Evolutionary conservation across 2,888 invertebrate species (phyloP), one percentile per base, ranked within the genome.

Genomic region (Celastrina argiolus): DNA sequence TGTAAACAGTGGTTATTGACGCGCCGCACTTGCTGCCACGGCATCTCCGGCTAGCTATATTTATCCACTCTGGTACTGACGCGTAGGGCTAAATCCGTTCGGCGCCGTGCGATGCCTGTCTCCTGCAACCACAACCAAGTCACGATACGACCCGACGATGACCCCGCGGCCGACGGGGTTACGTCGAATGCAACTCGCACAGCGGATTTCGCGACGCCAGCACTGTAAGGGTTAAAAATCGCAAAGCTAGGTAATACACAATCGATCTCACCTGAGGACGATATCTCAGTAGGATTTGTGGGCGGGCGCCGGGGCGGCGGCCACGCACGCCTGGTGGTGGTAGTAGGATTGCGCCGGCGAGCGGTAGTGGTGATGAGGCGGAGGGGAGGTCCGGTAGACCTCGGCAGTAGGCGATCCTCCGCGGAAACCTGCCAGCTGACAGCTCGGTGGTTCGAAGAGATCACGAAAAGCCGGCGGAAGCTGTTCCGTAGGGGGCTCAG

Each of bases 291-390:
- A 90, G 74, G 90, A 91, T 80, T 92, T 91, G 76, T 90, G 91
- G 65, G 89, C 88, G 64, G 88, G 84, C 64, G 89, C 81, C 42
- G 90, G 88, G 64, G 83, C 89, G 56, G 90, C 89, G 63, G 92
- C 92, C 63, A 93, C 92, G 82, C 93, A 93, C 72, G 93, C 93
- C 79, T 93, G 93, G 74, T 93, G 93, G 73, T 93, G 93, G 69
- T 92, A 89, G 74, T 92, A 88, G 42, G 90, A 83, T 56, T 89
- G 87, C 59, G 88, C 88, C 16, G 90, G 87, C 66, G 92, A 74
- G 76, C 88, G 83, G 77, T 91, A 84, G 82, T 90, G 87, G 68
- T 92, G 89, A 69, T 92, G 88, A 41, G 87, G 87, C 66, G 89
- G 88, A 4, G 92, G 81, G 69, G 88, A 83, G 58, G 85, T 78